These are phyloP conservation scores for Melanotaenia duboulayi DNA, from an alignment of 2,113 vertebrate genomes.

Conservation along the genomic window DNA sequence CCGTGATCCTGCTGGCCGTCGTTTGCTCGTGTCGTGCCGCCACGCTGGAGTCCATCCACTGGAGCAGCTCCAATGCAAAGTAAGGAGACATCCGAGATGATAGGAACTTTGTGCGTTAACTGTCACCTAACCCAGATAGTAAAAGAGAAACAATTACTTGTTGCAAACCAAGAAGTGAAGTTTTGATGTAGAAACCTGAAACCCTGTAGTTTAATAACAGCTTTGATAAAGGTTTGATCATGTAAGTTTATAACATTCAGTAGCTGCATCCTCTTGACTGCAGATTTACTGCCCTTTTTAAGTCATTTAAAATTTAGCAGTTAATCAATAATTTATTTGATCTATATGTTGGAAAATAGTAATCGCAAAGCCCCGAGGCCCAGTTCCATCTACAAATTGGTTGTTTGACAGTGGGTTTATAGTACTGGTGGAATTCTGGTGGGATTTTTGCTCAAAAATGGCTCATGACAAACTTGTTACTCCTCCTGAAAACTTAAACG, in stretches of 20 bases:
- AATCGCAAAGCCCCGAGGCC: neutral
- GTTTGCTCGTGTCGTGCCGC: constrained; percentile 54
- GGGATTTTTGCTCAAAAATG: neutral
- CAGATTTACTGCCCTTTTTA: neutral
- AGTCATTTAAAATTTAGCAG: neutral
- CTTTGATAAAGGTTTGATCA: neutral
- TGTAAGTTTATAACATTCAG: neutral
- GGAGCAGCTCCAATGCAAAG: constrained; percentile 75
- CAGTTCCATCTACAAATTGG: neutral
- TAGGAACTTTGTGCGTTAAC: constrained; percentile 16
- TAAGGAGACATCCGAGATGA: constrained; percentile 25
- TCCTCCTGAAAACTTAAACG: neutral
- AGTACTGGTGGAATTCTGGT: neutral
- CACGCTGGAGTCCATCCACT: constrained; percentile 75
- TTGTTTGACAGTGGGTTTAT: neutral
- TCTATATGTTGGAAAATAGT: neutral
- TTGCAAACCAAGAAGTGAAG: neutral
- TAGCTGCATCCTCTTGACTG: neutral
- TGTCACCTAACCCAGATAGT: neutral
- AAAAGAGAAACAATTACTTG: neutral
- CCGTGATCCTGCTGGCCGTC: constrained; percentile 60
- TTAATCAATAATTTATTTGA: neutral
- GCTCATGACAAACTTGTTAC: neutral
- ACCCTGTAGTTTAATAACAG: neutral
- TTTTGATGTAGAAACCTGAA: neutral